Percentiles rank a stretch among this genome's conserved stretches.
Evolutionary conservation across 2,797 vertebrate genomes (phyloP).

Genomic region (Dendrocincla tyrannina): DNA sequence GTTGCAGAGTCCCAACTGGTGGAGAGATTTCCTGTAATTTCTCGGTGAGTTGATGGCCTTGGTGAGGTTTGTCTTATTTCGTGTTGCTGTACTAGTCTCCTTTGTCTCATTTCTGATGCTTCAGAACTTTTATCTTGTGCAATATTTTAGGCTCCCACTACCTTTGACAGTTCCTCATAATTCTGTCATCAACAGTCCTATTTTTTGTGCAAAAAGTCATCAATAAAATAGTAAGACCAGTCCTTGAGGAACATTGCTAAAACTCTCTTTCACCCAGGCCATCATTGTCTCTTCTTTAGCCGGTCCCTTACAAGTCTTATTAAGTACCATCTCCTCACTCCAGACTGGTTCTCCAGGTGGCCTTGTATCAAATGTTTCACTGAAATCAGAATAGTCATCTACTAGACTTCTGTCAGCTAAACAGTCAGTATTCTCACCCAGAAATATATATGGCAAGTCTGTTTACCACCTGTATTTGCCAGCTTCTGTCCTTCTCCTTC

Average conservation of each 20-base stretch:
- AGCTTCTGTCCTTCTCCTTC: neutral
- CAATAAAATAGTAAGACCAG: neutral
- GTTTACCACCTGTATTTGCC: neutral
- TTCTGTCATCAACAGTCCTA: neutral
- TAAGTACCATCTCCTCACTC: neutral
- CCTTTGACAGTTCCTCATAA: neutral
- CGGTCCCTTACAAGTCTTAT: neutral
- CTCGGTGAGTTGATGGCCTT: neutral
- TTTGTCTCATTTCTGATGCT: neutral
- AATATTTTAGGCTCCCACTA: neutral
- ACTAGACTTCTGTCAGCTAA: neutral
- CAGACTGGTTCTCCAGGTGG: neutral
- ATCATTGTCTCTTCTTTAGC: neutral
- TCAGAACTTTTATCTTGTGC: neutral
- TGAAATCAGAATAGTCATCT: neutral
- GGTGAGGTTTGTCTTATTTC: neutral
- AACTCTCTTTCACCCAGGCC: neutral
- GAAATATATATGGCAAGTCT: neutral
- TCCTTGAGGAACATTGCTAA: rapidly evolving
- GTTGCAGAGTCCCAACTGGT: neutral
- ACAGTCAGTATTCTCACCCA: neutral
- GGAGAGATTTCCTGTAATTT: neutral
- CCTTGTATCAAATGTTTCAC: neutral
- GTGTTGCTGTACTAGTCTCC: neutral
- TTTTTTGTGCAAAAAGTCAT: neutral